Conservation (phyloP, 2,888 invertebrate species). For the Athalia circularis region DNA sequence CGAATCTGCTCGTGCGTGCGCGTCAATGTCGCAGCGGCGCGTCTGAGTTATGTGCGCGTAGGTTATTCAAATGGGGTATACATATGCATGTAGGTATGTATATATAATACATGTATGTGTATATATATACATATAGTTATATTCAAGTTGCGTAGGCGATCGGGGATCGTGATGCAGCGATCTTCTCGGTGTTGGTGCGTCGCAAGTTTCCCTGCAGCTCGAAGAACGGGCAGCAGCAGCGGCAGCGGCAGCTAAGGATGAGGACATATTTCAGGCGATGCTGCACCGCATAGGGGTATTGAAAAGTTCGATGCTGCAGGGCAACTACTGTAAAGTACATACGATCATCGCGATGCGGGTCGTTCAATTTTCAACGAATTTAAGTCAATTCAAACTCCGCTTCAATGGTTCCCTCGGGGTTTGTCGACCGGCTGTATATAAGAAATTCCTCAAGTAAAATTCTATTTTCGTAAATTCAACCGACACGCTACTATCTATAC, state of each 20-base stretch:
- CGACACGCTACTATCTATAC: neutral
- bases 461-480: slow-evolving; percentile 36
- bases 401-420: slow-evolving; percentile 37
- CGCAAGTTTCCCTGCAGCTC: no score
- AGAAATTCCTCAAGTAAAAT: slow-evolving; percentile 28
- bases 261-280: neutral
- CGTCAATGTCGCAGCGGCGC: no score
- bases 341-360: slow-evolving; percentile 27
- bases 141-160: no score
- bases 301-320: neutral
- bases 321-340: neutral
- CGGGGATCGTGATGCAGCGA: no score
- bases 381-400: slow-evolving; percentile 34
- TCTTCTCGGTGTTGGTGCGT: no score
- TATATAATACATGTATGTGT: no score
- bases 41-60: no score
- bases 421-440: slow-evolving; percentile 28
- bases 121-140: no score
- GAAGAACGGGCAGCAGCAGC: neutral
- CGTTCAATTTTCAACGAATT: slow-evolving; percentile 35
- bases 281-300: slow-evolving; percentile 12
- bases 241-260: no score
- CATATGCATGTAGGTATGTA: no score
- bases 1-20: no score
- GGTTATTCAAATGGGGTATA: no score